Evolutionary conservation across 2,797 vertebrate genomes (phyloP), one percentile per base, ranked within the genome.

Genomic region (Vireo griseus): DNA sequence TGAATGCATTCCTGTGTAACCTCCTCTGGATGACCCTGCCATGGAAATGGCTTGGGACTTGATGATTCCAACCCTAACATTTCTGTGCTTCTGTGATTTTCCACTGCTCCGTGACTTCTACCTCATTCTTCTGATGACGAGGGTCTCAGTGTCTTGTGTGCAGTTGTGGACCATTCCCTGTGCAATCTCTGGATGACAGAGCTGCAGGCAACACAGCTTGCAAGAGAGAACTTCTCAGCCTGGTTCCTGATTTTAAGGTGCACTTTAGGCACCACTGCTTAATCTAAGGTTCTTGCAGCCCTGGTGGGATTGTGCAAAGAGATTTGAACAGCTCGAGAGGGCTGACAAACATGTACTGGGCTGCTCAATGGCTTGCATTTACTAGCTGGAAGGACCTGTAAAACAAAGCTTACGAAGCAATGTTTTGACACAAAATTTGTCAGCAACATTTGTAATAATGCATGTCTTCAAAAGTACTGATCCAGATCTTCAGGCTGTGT

Each of bases 171-270:
- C 17, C 0, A 0, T 57, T 75, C 75, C 42, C 47, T 54, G 2
- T 1, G 2, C 40, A 59, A 15, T 29, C 0, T 0, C 52, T 39
- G 39, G 12, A 14, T 51, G 40, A 65, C n/a, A 40, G n/a, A 68
- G 20, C 28, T 76, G 26, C 24, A 75, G 55, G 35, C 45, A 39
- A 3, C 65, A 59, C 18, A 63, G 29, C 15, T 74, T 58, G 24
- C 16, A 35, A n/a, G 57, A 66, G 39, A 39, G 11, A 66, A 13
- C 22, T 71, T 74, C 45, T 75, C 51, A 82, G 47, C 28, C 57
- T 68, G 11, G 14, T 59, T 54, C 55, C 42, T 91, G 45, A 40
- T 84, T 78, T 86, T 81, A 29, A 21, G 37, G 25, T 45, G 42
- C 42, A 4, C 18, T 73, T 54, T 5, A 39, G 66, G 12, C 26